Evolutionary conservation across 2,888 invertebrate genomes (phyloP).

Genomic region (Apantesis nais): DNA sequence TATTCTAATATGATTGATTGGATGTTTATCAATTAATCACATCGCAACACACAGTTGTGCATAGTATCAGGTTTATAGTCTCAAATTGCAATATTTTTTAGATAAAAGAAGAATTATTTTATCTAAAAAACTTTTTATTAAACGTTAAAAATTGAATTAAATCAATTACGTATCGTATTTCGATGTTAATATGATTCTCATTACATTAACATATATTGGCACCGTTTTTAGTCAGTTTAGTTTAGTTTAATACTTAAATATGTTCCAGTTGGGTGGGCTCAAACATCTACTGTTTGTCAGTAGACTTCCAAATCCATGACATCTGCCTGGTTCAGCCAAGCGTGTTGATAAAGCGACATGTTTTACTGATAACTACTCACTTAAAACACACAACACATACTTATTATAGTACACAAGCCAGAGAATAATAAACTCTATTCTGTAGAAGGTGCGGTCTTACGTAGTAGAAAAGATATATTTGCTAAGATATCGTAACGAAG

Average conservation of each 20-base stretch:
- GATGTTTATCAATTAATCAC: too few species aligned
- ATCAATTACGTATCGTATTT: neutral
- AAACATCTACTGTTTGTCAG: constrained; percentile 34
- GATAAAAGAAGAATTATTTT: too few species aligned
- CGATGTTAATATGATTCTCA: neutral
- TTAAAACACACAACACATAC: constrained; percentile 32
- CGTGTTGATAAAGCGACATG: constrained; percentile 47
- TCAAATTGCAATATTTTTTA: too few species aligned
- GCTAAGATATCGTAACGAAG: constrained; percentile 43
- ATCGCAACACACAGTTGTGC: too few species aligned
- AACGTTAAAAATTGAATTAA: too few species aligned
- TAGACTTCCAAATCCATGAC: constrained; percentile 41
- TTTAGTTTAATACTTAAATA: neutral
- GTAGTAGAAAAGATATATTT: constrained; percentile 21
- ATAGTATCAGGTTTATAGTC: too few species aligned
- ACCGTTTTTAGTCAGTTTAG: neutral
- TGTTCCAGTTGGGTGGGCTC: constrained; percentile 15
- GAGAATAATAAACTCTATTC: constrained; percentile 1
- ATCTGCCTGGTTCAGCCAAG: constrained; percentile 44
- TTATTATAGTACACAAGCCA: neutral
- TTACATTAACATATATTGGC: neutral
- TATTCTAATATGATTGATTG: too few species aligned
- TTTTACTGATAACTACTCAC: constrained; percentile 43
- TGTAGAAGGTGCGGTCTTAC: fast-evolving
- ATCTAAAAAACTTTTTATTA: too few species aligned